Conservation (phyloP, 2,113 vertebrate genomes). For the Orycteropus afer region DNA sequence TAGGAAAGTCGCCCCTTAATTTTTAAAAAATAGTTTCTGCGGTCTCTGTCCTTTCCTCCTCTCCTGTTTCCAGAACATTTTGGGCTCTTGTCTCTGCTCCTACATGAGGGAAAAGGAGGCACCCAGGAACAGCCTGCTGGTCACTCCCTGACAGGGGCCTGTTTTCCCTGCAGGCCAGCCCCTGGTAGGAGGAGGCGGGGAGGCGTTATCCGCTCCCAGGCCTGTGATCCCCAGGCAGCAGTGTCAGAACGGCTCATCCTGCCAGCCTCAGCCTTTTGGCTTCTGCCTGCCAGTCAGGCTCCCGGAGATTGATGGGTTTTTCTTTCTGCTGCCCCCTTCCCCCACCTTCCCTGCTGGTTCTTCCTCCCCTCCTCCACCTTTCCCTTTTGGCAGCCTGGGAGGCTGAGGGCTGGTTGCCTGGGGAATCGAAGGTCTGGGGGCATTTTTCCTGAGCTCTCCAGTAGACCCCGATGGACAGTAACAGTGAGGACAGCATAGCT, state of each 20-base stretch:
- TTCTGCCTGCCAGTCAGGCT: constrained; percentile 74
- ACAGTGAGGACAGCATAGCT: background rate
- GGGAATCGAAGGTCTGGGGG: background rate
- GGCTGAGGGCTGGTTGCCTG: background rate
- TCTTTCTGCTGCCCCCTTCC: background rate
- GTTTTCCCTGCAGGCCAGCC: constrained; percentile 14
- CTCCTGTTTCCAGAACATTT: no score
- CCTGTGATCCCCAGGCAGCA: constrained; percentile 85
- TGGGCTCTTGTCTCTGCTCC: background rate
- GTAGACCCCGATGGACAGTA: background rate
- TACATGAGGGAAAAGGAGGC: background rate
- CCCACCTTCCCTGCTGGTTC: background rate
- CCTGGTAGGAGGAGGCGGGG: constrained; percentile 83
- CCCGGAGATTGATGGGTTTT: constrained; percentile 81
- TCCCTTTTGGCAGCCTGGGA: background rate
- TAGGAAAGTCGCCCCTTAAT: background rate
- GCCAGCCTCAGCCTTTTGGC: constrained; percentile 84
- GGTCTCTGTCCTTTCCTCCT: background rate
- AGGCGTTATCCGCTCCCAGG: constrained; percentile 89
- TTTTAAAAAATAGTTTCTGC: background rate
- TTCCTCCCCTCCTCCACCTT: no score
- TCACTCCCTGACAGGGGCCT: constrained; percentile 49
- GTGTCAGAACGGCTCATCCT: constrained; percentile 81
- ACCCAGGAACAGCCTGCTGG: constrained; percentile 63
- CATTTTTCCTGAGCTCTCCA: background rate